A percentile compares a stretch with the other conserved stretches of the same genome.
Conservation (phyloP, 2,113 vertebrate genomes). For the Columba janthina region DNA sequence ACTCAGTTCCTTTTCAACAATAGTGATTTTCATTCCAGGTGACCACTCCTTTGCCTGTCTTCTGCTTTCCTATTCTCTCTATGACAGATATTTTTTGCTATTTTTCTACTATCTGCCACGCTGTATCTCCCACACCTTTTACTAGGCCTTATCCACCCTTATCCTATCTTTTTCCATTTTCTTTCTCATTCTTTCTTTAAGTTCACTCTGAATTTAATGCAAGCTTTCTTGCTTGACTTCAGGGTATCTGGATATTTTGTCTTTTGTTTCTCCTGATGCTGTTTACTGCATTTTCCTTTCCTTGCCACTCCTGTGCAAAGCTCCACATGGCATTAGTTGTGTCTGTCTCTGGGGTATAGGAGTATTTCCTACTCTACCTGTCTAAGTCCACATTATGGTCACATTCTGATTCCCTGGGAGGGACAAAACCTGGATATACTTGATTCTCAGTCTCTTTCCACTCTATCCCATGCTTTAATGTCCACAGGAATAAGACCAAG, state of each 20-base stretch:
- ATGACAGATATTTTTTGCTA: not conserved
- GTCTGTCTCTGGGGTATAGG: not conserved
- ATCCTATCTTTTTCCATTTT: not conserved
- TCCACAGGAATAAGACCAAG: not conserved
- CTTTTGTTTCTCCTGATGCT: not conserved
- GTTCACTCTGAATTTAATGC: not conserved
- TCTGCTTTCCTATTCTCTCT: not conserved
- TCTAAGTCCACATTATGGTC: not conserved
- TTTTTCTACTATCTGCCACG: not conserved
- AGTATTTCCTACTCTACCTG: not conserved
- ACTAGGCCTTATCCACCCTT: not conserved
- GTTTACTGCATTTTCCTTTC: not conserved
- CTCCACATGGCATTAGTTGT: not conserved
- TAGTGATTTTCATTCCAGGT: not conserved
- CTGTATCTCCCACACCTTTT: not conserved
- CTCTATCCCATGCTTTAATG: not conserved
- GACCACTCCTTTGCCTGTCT: not conserved
- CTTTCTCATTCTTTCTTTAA: not conserved
- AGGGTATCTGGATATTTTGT: not conserved
- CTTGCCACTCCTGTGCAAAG: not conserved
- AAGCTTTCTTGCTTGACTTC: not conserved
- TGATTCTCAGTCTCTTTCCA: not conserved
- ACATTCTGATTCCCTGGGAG: not conserved
- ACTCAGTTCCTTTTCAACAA: not conserved
- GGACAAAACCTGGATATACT: not conserved